Conservation (phyloP, 2,888 invertebrate species). For the Andricus quercusramuli region DNA sequence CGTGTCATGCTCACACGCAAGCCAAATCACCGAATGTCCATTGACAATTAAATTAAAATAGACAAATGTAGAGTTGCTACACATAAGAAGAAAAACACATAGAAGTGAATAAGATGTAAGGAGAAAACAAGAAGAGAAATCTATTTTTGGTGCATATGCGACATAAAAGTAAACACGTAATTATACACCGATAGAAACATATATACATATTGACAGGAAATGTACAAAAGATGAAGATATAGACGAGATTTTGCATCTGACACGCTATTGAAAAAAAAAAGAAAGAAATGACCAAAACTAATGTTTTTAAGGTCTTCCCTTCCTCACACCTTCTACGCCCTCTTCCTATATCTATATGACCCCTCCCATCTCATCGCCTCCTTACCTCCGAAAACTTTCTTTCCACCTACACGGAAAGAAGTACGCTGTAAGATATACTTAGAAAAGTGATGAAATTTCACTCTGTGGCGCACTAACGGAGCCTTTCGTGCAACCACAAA, state of each 20-base stretch:
- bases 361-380: too few species aligned
- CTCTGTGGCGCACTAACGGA: too few species aligned
- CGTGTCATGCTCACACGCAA: constrained; percentile 43
- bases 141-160: neutral
- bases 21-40: constrained; percentile 54
- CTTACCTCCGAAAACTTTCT: too few species aligned
- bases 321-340: too few species aligned
- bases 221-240: neutral
- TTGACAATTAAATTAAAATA: constrained; percentile 45
- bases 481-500: too few species aligned
- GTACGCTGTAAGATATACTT: too few species aligned
- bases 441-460: too few species aligned
- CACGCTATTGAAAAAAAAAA: neutral
- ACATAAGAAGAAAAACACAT: constrained; percentile 19
- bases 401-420: too few species aligned
- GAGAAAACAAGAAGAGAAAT: constrained; percentile 19
- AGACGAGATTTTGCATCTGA: neutral
- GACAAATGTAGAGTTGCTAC: constrained; percentile 40
- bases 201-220: constrained; percentile 12
- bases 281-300: neutral
- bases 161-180: constrained; percentile 31
- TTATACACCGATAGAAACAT: constrained; percentile 40
- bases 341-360: too few species aligned
- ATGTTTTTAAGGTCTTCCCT: too few species aligned
- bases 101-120: constrained; percentile 10